Evolutionary conservation across 2,888 invertebrate genomes (phyloP).

Genomic region (Blastobasis adustella): DNA sequence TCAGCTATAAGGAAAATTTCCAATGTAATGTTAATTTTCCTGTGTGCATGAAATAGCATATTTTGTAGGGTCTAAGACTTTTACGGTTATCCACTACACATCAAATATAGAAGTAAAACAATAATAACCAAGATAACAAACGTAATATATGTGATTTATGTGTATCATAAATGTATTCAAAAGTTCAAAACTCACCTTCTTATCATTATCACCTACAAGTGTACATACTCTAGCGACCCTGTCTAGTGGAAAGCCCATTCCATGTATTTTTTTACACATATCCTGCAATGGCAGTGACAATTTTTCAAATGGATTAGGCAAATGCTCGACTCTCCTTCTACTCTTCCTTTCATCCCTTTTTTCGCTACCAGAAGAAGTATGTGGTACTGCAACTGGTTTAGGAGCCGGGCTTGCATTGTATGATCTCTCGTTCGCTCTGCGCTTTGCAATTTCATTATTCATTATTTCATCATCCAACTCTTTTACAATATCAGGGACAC

Average conservation of each 20-base stretch:
- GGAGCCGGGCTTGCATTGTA: constrained; percentile 71
- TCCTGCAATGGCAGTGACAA: constrained; percentile 73
- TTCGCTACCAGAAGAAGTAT: constrained; percentile 24
- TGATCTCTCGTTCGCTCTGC: constrained; percentile 64
- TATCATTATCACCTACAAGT: constrained; percentile 85
- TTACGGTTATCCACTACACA: too few relatives aligned
- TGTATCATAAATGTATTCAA: constrained; percentile 1
- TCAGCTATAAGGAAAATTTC: too few relatives aligned
- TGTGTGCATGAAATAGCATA: too few relatives aligned
- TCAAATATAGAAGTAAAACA: too few relatives aligned
- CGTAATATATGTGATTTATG: too few relatives aligned
- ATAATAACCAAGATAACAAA: too few relatives aligned
- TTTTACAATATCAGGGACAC: constrained; percentile 84
- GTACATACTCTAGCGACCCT: constrained; percentile 88
- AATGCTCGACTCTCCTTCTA: constrained; percentile 39
- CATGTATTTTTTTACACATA: constrained; percentile 82
- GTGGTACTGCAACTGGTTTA: constrained; percentile 19
- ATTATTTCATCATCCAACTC: constrained; percentile 81
- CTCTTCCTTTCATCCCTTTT: constrained; percentile 35
- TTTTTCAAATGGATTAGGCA: constrained; percentile 57
- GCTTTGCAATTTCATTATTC: constrained; percentile 39
- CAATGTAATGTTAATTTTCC: too few relatives aligned
- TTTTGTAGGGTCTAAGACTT: too few relatives aligned
- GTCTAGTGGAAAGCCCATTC: constrained; percentile 91
- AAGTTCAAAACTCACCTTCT: constrained; percentile 77